Conservation (phyloP, 2,888 invertebrate species). For the Trissonchulus sp. region DNA sequence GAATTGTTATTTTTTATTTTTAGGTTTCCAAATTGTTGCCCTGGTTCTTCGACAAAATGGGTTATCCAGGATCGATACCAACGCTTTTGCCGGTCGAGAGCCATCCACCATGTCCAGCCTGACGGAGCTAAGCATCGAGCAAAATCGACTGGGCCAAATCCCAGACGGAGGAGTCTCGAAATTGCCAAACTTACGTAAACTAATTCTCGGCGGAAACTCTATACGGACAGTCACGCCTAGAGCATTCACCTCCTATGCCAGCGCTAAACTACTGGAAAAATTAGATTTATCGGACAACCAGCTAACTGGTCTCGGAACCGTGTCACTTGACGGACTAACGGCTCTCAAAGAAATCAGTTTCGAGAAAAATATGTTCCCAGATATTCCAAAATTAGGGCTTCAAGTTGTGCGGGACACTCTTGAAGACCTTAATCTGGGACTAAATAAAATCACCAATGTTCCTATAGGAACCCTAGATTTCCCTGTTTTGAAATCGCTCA, state of each 20-base stretch:
- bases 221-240: slow-evolving; percentile 41
- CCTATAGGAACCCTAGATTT: slow-evolving; percentile 40
- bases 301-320: not conserved
- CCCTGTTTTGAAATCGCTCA: slow-evolving; percentile 45
- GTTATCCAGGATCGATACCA: slow-evolving; percentile 39
- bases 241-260: slow-evolving; percentile 42
- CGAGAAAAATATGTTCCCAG: slow-evolving; percentile 43
- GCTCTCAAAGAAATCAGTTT: slow-evolving; percentile 41
- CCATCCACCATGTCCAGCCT: slow-evolving; percentile 38
- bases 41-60: slow-evolving; percentile 44
- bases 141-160: slow-evolving; percentile 38
- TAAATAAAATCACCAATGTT: slow-evolving; percentile 41
- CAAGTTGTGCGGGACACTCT: slow-evolving; percentile 34
- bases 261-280: slow-evolving; percentile 37
- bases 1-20: no score
- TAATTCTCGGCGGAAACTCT: slow-evolving; percentile 41
- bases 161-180: slow-evolving; percentile 26
- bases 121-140: slow-evolving; percentile 43
- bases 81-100: slow-evolving; percentile 38
- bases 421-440: slow-evolving; percentile 44
- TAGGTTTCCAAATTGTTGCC: slow-evolving; percentile 3
- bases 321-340: slow-evolving; percentile 38
- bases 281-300: slow-evolving; percentile 38
- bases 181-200: slow-evolving; percentile 34
- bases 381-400: slow-evolving; percentile 43